These are phyloP conservation scores for Synanthedon vespiformis DNA, from an alignment of 2,888 invertebrate species.

Conservation along the genomic window DNA sequence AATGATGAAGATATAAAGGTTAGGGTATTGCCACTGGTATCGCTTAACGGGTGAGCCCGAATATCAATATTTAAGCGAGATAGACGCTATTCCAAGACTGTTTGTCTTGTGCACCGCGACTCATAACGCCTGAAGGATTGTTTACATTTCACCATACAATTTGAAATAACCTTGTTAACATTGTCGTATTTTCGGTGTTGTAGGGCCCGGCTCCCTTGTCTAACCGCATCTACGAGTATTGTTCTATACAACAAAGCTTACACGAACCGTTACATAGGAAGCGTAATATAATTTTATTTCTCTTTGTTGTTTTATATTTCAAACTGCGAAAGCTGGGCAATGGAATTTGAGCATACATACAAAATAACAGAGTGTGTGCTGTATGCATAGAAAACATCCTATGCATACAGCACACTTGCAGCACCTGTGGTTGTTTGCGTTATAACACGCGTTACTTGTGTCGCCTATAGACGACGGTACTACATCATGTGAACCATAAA, in stretches of 20 bases:
- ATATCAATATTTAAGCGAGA: constrained; percentile 54
- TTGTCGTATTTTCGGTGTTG: constrained; percentile 20
- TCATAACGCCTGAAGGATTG: constrained; percentile 51
- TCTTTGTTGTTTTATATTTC: too few relatives aligned
- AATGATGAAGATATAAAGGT: constrained; percentile 6
- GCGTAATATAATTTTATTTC: too few relatives aligned
- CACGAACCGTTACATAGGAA: too few relatives aligned
- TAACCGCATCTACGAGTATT: neutral
- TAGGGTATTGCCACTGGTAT: constrained; percentile 1
- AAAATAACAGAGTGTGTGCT: too few relatives aligned
- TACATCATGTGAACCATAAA: too few relatives aligned
- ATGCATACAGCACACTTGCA: too few relatives aligned
- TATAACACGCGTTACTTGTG: too few relatives aligned
- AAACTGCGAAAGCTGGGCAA: too few relatives aligned
- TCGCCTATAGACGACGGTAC: too few relatives aligned
- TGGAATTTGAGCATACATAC: too few relatives aligned
- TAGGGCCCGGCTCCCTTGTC: constrained; percentile 11
- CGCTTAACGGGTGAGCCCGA: constrained; percentile 18
- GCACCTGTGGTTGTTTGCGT: too few relatives aligned
- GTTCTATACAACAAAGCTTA: neutral
- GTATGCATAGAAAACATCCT: too few relatives aligned
- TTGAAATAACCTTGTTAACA: constrained; percentile 50
- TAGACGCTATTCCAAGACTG: constrained; percentile 36
- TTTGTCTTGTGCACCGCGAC: constrained; percentile 53
- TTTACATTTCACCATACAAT: constrained; percentile 51